phyloP scores from a whole-genome alignment of 2,797 vertebrate species.

The Poeciliopsis turneri region DNA sequence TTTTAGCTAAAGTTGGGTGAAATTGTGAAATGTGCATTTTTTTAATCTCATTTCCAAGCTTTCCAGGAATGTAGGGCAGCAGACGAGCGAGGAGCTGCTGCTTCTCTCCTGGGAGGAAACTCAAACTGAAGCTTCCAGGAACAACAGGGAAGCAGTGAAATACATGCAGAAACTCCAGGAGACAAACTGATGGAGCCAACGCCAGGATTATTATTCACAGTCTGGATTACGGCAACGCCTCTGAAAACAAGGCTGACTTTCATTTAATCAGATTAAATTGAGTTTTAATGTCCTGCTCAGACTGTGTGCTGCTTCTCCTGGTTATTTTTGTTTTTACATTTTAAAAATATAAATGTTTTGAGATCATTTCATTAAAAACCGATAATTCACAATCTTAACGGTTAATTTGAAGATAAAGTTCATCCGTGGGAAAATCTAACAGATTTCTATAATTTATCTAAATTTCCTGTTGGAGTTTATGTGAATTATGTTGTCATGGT shows the following conservation, averaged over 20 bases:
- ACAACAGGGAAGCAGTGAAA: neutral
- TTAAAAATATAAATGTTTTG: too few species aligned
- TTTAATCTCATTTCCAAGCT: neutral
- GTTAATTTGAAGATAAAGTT: neutral
- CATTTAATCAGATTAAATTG: neutral
- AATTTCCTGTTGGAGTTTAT: neutral
- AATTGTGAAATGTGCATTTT: neutral
- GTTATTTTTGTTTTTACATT: too few species aligned
- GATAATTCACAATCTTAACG: too few species aligned
- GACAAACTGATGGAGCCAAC: neutral
- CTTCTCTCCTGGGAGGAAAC: conserved; percentile 6
- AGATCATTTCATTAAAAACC: too few species aligned
- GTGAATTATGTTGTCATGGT: neutral
- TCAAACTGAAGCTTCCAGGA: conserved; percentile 13
- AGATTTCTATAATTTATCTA: neutral
- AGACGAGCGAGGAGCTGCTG: conserved; percentile 6
- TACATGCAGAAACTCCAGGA: neutral
- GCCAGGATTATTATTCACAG: neutral
- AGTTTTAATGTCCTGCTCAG: neutral
- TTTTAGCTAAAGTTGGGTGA: neutral
- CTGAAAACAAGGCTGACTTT: neutral
- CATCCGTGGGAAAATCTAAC: neutral
- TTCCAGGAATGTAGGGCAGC: conserved; percentile 16
- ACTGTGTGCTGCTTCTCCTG: too few species aligned
- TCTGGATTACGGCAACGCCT: neutral